Evolutionary conservation across 2,113 vertebrate genomes (phyloP), one percentile per base, ranked within the genome.

Genomic region (Caranx ignobilis): DNA sequence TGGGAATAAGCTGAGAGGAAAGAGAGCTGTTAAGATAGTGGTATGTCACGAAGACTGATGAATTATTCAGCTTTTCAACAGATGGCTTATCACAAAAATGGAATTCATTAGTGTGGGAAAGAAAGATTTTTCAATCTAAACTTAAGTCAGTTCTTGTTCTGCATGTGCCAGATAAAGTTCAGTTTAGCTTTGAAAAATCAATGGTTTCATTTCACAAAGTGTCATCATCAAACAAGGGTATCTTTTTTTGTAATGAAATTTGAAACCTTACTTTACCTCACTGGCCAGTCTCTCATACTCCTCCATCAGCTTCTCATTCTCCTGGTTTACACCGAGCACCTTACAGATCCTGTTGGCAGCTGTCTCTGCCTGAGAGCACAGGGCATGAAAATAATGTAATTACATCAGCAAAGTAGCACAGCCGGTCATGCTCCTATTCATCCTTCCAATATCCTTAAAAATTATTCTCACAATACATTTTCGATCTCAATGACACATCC

Each of bases 221-320:
- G 10, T 77, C 63, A 35, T 82, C 67, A 31, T 70, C 55, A 39
- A 19, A 50, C 6, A 56, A 39, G 11, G 47, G 8, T 10, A 13
- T 16, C 11, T 41, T 16, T 48, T 19, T 60, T 72, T 59, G 26
- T 71, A 60, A 45, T 69, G 18, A 16, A 71, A 70, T 12, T 76
- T 43, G 1, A 57, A 32, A 37, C 21, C 6, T 37, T 62, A 34
- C 69, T 68, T 95, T 96, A 99, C 98, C 97, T 99, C 97, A 94
- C 98, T 99, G 82, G 98, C 98, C 91, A 99, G 95, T 91, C 95
- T 95, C 93, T 99, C 98, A 88, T 99, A 99, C 78, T 99, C 98
- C 94, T 97, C 98, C 98, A 99, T 99, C 94, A 99, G 89, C 90
- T 97, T 99, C 91, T 99, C 98, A 91, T 99, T 99, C 93, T 99